Percentiles rank a stretch among this genome's conserved stretches.
Conservation (phyloP, 2,797 vertebrate genomes). For the Scleropages formosus region DNA sequence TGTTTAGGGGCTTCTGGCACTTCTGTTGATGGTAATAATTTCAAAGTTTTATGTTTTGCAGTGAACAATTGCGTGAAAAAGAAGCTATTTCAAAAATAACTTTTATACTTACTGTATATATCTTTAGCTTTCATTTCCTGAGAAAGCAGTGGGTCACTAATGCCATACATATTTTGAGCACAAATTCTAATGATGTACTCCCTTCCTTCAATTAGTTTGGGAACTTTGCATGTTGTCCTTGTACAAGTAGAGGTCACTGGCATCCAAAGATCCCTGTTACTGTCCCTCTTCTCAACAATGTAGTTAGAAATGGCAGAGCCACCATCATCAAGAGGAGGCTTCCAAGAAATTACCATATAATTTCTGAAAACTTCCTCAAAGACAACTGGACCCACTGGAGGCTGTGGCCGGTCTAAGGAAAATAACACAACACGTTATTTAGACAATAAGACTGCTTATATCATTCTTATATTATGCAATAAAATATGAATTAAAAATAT, state of each 20-base stretch:
- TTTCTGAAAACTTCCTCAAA: slow-evolving; percentile 93
- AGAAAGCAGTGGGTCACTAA: slow-evolving; percentile 91
- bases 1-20: slow-evolving; percentile 93
- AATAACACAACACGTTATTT: slow-evolving; percentile 3
- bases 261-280: slow-evolving; percentile 95
- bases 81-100: slow-evolving; percentile 11
- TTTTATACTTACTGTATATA: slow-evolving; percentile 82
- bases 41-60: slow-evolving; percentile 2
- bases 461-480: slow-evolving; percentile 9
- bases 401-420: slow-evolving; percentile 86
- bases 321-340: slow-evolving; percentile 91
- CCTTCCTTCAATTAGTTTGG: slow-evolving; percentile 92
- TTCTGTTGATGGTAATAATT: slow-evolving; percentile 63
- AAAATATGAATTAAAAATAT: neutral
- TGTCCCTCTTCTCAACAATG: slow-evolving; percentile 92
- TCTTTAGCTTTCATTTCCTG: slow-evolving; percentile 89
- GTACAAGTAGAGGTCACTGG: slow-evolving; percentile 88
- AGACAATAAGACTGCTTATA: neutral
- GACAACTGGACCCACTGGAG: slow-evolving; percentile 88
- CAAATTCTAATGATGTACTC: slow-evolving; percentile 93
- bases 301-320: slow-evolving; percentile 94
- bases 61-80: neutral
- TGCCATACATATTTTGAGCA: slow-evolving; percentile 94
- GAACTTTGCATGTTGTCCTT: slow-evolving; percentile 87
- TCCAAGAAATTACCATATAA: slow-evolving; percentile 93